Conservation (phyloP, 2,797 vertebrate genomes). For the Zalophus californianus region DNA sequence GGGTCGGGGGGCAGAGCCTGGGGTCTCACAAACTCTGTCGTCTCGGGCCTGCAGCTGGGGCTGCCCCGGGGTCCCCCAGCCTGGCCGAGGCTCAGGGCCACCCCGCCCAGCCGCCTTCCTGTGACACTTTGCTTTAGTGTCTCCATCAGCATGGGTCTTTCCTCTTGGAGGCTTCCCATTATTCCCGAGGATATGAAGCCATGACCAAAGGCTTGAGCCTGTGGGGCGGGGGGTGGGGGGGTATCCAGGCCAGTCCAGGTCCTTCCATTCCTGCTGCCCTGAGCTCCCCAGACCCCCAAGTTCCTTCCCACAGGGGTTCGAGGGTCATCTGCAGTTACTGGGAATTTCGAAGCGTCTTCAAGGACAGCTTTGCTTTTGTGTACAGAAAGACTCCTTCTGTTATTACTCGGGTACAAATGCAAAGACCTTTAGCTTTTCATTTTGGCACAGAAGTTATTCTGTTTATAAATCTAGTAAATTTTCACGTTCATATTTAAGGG, state of each 20-base stretch:
- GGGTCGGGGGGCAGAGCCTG: neutral
- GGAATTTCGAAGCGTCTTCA: neutral
- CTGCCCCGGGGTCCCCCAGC: neutral
- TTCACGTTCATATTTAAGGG: neutral
- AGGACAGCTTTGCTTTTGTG: neutral
- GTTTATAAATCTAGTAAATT: neutral
- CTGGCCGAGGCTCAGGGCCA: neutral
- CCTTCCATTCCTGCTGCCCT: no score
- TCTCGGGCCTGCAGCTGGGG: neutral
- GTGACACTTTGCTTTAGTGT: neutral
- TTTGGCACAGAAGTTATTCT: neutral
- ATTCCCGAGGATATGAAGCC: neutral
- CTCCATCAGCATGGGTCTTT: neutral
- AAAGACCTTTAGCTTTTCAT: neutral
- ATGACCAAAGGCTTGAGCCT: neutral
- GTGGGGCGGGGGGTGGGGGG: accelerated
- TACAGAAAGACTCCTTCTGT: neutral
- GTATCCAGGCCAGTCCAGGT: neutral
- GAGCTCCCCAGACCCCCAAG: neutral
- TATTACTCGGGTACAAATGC: neutral
- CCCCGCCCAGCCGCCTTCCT: neutral
- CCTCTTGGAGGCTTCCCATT: neutral
- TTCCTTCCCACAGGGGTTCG: accelerated
- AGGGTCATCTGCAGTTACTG: accelerated
- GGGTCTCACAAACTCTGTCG: no score